phyloP scores from a whole-genome alignment of 2,888 invertebrate genomes.

The Notodonta dromedarius region DNA sequence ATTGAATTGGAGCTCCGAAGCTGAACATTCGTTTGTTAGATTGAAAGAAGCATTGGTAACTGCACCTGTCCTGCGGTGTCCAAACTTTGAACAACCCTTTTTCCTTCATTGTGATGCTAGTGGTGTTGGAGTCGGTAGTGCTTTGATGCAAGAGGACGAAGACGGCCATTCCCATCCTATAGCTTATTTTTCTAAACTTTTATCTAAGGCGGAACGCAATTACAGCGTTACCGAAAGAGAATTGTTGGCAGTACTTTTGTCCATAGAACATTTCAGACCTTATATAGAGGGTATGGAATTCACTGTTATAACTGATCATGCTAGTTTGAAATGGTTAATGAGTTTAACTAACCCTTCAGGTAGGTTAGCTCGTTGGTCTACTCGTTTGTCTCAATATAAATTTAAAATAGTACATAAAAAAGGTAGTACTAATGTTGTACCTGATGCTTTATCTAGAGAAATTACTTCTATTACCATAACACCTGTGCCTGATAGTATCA shows the following conservation, averaged over 20 bases:
- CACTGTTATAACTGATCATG: not conserved
- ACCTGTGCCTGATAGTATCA: not conserved
- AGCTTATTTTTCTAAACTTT: not conserved
- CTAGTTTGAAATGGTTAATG: not conserved
- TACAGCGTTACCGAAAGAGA: not conserved
- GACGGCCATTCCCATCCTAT: not conserved
- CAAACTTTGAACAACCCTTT: not conserved
- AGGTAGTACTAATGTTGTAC: conserved; percentile 9
- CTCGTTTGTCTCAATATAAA: conserved; percentile 9
- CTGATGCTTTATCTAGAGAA: not conserved
- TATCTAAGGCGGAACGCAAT: not conserved
- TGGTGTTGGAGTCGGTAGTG: not conserved
- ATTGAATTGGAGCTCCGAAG: not conserved
- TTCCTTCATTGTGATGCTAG: not conserved
- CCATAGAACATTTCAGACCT: not conserved
- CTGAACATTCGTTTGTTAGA: not conserved
- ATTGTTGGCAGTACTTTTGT: not conserved
- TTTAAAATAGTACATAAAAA: conserved; percentile 14
- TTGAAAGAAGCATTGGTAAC: not conserved
- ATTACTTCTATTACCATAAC: not conserved
- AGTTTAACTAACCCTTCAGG: not conserved
- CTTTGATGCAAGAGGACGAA: not conserved
- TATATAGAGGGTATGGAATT: not conserved
- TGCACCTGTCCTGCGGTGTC: not conserved
- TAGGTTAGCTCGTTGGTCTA: conserved; percentile 11